Base-by-base conservation (phyloP, 2,888 invertebrate genomes). In the Celastrina argiolus region DNA sequence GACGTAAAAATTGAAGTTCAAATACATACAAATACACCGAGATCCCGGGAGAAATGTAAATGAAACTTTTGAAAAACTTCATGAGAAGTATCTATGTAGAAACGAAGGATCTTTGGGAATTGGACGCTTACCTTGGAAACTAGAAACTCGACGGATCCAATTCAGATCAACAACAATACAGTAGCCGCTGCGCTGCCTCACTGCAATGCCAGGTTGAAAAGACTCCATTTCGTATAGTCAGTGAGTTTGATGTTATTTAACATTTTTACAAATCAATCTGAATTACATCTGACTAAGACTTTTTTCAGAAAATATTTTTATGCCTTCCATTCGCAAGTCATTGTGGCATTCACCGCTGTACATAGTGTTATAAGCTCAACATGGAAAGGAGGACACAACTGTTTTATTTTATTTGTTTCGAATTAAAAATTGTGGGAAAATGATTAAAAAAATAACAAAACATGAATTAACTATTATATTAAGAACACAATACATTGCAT, bases 91-190 rank as follows among this genome's bases (percentile, higher is more conserved):
- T 58, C 58, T 58, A 58, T 31, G 31, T 56, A 58, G 31, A 58
- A 58, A 64, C 34, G 51, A 64, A 45, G 51, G 56, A 67, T 66
- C 59, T 67, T 34, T 31, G 67, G 28, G 45, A 41, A 63, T 64
- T 36, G 18, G 64, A 69, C 69, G 68, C 69, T 71, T 66, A 68
- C 66, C 68, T 67, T 66, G 39, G 69, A 73, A 73, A 74, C 73
- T 71, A 72, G 73, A 73, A 78, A 77, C 67, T 76, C 69, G 70
- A 68, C 64, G 75, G 72, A 78, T 78, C 78, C 75, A 75, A 80
- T 79, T 75, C 71, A 71, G 74, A 72, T 69, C 70, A 69, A 22
- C 68, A 72, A 78, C 78, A 79, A 79, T 76, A 71, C 74, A 70
- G 67, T 28, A 73, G 71, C 71, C 71, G 74, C 74, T 75, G 74